These are phyloP conservation scores for Psylliodes chrysocephalus DNA, from an alignment of 2,888 invertebrate genomes.

Conservation along the genomic window DNA sequence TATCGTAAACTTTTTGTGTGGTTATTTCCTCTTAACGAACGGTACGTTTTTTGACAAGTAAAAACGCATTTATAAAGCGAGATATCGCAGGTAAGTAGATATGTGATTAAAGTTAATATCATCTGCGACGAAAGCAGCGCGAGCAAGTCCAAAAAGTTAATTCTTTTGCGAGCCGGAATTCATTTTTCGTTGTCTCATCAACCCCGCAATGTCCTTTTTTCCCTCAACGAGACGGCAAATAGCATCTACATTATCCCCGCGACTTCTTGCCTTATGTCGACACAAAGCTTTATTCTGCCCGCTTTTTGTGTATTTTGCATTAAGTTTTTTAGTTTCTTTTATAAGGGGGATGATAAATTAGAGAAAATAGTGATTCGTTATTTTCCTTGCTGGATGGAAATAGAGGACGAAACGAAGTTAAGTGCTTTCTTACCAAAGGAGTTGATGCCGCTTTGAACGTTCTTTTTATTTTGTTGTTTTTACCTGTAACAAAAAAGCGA, in stretches of 20 bases:
- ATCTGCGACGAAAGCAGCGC: too few relatives aligned
- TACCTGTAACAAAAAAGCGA: conserved; percentile 30
- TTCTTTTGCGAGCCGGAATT: conserved; percentile 5
- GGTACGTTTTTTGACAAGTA: too few relatives aligned
- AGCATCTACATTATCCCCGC: conserved; percentile 33
- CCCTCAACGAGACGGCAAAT: conserved; percentile 27
- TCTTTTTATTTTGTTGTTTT: neutral
- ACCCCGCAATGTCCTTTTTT: conserved; percentile 14
- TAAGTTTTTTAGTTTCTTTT: conserved; percentile 33
- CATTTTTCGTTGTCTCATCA: conserved; percentile 29
- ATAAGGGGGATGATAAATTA: conserved; percentile 30
- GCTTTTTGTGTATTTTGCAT: conserved; percentile 27
- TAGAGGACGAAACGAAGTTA: conserved; percentile 10
- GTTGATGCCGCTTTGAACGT: neutral
- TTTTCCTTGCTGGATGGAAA: conserved; percentile 5
- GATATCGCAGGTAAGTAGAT: too few relatives aligned
- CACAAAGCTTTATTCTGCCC: conserved; percentile 36
- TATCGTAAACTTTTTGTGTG: too few relatives aligned
- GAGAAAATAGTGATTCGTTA: conserved; percentile 31
- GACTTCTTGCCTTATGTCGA: conserved; percentile 34
- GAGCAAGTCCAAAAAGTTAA: conserved; percentile 12
- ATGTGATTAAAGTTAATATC: too few relatives aligned
- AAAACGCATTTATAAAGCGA: too few relatives aligned
- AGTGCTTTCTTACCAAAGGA: conserved; percentile 29
- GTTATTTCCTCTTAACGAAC: too few relatives aligned